Evolutionary conservation across 2,797 vertebrate genomes (phyloP).

Genomic region (Pyrocephalus nanus): DNA sequence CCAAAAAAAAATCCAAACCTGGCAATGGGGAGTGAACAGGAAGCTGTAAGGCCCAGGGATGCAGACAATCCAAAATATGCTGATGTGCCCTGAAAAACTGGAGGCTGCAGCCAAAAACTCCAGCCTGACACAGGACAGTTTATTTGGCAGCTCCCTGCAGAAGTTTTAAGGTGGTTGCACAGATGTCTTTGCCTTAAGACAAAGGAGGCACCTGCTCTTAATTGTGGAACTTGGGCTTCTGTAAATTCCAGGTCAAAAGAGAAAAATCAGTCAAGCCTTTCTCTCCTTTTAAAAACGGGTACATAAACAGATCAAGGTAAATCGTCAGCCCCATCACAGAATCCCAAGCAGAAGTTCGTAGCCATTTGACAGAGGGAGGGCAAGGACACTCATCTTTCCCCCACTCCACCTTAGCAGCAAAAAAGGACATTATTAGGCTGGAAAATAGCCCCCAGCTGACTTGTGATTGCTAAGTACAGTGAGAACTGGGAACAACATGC

Average conservation of each 20-base stretch:
- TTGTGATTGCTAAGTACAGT: not conserved
- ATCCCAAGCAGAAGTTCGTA: not conserved
- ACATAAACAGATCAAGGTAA: not conserved
- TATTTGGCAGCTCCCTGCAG: not conserved
- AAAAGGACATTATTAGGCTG: not conserved
- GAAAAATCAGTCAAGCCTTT: not conserved
- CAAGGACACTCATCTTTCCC: not conserved
- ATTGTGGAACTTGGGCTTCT: not conserved
- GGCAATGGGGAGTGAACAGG: fast-evolving
- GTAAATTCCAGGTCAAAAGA: not conserved
- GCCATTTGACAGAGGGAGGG: not conserved
- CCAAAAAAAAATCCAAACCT: not conserved
- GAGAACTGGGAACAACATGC: not conserved
- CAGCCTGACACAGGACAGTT: not conserved
- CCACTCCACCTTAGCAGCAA: not conserved
- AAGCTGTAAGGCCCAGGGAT: not conserved
- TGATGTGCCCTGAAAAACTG: not conserved
- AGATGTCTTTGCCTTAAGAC: not conserved
- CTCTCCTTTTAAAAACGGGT: not conserved
- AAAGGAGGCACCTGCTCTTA: not conserved
- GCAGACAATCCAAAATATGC: not conserved
- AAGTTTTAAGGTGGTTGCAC: not conserved
- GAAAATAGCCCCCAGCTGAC: not conserved
- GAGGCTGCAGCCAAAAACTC: not conserved
- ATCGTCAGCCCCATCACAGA: not conserved